phyloP scores from a whole-genome alignment of 2,113 vertebrate species.

The Thalassarche chlororhynchos region DNA sequence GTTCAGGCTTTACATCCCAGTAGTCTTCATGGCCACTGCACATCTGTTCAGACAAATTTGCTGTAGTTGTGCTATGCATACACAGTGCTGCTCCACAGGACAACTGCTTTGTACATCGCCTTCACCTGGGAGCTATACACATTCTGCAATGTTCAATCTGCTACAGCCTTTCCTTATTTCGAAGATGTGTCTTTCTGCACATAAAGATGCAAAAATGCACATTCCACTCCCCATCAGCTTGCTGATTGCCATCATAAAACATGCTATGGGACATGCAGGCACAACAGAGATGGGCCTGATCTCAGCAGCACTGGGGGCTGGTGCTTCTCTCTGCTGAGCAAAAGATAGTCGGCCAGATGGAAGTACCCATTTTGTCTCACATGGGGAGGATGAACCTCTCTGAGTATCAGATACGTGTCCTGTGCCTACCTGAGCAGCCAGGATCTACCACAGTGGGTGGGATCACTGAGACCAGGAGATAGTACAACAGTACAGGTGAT shows the following conservation, averaged over 20 bases:
- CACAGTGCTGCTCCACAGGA: not conserved
- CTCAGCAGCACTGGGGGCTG: not conserved
- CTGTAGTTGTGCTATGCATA: not conserved
- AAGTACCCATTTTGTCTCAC: not conserved
- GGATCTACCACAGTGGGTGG: not conserved
- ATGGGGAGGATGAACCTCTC: not conserved
- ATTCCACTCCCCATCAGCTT: not conserved
- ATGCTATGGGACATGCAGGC: rapidly evolving
- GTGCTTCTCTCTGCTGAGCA: not conserved
- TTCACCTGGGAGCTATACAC: not conserved
- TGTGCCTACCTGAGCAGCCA: not conserved
- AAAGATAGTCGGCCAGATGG: not conserved
- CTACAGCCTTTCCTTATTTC: not conserved
- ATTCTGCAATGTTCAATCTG: not conserved
- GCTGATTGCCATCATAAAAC: not conserved
- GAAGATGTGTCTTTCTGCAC: not conserved
- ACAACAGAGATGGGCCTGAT: not conserved
- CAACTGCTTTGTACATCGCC: not conserved
- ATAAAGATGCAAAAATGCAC: not conserved
- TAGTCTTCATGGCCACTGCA: not conserved
- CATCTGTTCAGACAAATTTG: not conserved
- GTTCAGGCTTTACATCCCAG: not conserved
- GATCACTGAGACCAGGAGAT: not conserved
- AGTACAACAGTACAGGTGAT: not conserved
- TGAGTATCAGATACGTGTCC: not conserved